A percentile compares a stretch with the other conserved stretches of the same genome.
Evolutionary conservation across 2,113 vertebrate species (phyloP).

Genomic region (Perognathus longimembris): DNA sequence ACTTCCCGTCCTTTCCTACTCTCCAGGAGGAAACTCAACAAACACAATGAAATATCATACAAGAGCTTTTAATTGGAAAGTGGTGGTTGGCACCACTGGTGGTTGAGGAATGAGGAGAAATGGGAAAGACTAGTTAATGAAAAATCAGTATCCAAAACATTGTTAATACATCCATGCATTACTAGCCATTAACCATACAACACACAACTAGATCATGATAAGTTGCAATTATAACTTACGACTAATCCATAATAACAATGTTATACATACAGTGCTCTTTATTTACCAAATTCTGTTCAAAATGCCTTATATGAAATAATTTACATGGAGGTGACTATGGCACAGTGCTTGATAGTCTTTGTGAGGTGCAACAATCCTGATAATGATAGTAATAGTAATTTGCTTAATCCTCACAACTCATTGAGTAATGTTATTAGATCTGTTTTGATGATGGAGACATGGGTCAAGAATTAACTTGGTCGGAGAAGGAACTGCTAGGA

Average conservation of each 20-base stretch:
- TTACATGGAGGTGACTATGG: background rate
- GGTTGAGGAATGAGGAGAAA: background rate
- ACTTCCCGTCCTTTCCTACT: constrained; percentile 1
- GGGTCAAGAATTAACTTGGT: background rate
- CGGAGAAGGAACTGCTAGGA: background rate
- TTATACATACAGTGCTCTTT: background rate
- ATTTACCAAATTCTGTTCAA: background rate
- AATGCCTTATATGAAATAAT: background rate
- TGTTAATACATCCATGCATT: background rate
- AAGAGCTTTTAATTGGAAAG: background rate
- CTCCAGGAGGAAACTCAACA: constrained; percentile 13
- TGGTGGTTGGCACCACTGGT: background rate
- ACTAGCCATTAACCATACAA: background rate
- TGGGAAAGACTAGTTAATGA: background rate
- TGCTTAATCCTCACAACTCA: background rate
- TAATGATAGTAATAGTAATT: background rate
- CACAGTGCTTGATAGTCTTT: background rate
- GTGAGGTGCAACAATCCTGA: background rate
- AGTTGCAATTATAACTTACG: background rate
- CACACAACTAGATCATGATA: constrained; percentile 1
- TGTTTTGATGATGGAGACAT: background rate
- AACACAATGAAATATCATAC: background rate
- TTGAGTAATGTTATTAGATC: background rate
- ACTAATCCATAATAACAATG: background rate
- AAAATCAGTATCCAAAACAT: constrained; percentile 43